Conservation (phyloP, 2,797 vertebrate genomes). For the Halcyon badia region DNA sequence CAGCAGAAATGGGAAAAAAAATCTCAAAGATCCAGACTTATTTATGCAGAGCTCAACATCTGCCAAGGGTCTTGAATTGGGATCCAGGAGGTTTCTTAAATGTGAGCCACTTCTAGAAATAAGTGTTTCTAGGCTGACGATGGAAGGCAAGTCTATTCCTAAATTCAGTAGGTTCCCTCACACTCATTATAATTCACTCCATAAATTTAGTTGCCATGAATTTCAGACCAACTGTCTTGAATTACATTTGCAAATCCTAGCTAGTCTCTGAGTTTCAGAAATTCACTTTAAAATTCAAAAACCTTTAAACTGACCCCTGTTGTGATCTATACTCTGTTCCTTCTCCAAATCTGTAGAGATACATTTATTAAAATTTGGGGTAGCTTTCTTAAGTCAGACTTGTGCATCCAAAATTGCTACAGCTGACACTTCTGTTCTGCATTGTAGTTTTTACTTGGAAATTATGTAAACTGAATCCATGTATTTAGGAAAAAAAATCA, state of each 20-base stretch:
- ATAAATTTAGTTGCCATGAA: neutral
- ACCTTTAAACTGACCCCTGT: neutral
- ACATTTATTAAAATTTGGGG: neutral
- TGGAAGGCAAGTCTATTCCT: neutral
- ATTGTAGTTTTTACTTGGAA: neutral
- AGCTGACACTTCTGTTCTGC: neutral
- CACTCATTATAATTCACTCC: neutral
- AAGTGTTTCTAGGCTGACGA: neutral
- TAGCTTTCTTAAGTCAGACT: neutral
- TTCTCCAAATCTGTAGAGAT: neutral
- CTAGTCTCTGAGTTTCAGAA: neutral
- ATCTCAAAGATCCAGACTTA: neutral
- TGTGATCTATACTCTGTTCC: neutral
- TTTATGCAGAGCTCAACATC: neutral
- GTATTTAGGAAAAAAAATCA: neutral
- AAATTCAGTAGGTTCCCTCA: neutral
- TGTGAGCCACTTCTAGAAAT: neutral
- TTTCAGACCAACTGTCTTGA: neutral
- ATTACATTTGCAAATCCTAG: neutral
- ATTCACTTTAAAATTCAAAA: neutral
- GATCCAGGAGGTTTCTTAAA: neutral
- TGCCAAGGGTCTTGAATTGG: neutral
- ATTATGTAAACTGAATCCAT: neutral
- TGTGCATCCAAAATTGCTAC: neutral
- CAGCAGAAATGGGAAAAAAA: neutral